Percentiles rank a stretch among this genome's conserved stretches.
Evolutionary conservation across 1,140 invertebrate species (phyloP).

Genomic region (Hestina assimilis): DNA sequence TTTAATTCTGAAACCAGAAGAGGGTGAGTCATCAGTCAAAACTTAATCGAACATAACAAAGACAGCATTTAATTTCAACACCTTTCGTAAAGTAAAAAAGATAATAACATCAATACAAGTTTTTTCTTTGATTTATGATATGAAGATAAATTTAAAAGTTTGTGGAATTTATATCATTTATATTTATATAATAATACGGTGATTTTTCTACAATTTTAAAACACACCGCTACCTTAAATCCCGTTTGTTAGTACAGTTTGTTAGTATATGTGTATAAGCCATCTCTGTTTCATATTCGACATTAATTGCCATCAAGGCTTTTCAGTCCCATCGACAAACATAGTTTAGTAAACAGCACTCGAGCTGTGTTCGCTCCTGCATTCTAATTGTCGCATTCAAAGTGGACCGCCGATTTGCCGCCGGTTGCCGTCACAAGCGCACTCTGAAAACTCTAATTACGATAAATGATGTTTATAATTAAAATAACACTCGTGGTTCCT

Average conservation of each 20-base stretch:
- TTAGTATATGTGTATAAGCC: slow-evolving; percentile 1
- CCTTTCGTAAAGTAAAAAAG: too few species aligned
- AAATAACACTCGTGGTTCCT: slow-evolving; percentile 64
- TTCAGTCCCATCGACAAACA: slow-evolving; percentile 37
- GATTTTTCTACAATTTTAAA: background rate
- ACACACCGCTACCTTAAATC: too few species aligned
- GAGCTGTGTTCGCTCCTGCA: slow-evolving; percentile 38
- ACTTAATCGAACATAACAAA: too few species aligned
- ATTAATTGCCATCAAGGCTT: slow-evolving; percentile 52
- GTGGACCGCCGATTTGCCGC: slow-evolving; percentile 54
- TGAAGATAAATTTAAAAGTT: too few species aligned
- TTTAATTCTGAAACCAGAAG: too few species aligned
- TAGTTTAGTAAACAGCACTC: slow-evolving; percentile 57
- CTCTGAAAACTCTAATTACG: slow-evolving; percentile 67
- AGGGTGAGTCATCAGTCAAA: too few species aligned
- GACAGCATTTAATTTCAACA: too few species aligned
- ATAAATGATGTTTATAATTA: slow-evolving; percentile 76
- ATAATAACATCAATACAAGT: too few species aligned
- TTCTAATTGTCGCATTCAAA: slow-evolving; percentile 58
- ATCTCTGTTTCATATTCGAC: slow-evolving; percentile 21
- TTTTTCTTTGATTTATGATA: too few species aligned
- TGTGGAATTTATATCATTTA: too few species aligned
- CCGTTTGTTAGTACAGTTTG: too few species aligned
- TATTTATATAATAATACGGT: too few species aligned
- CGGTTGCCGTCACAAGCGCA: slow-evolving; percentile 44